Conservation (phyloP, 2,113 vertebrate genomes). For the Notarius quadriscutis region DNA sequence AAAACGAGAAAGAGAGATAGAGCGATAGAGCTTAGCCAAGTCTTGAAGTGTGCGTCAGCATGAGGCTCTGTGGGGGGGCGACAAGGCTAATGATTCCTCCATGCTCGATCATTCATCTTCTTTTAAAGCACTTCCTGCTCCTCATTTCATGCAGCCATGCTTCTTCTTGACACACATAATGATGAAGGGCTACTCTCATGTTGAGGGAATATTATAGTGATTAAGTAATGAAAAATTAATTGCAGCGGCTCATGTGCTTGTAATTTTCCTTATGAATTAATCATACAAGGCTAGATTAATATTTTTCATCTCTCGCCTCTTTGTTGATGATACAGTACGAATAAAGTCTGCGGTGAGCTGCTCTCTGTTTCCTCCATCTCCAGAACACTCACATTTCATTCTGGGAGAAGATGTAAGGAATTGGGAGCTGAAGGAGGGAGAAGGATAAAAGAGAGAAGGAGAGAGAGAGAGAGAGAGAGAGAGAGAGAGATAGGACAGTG, state of each 20-base stretch:
- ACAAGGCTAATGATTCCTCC: conserved; percentile 45
- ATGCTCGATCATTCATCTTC: conserved; percentile 40
- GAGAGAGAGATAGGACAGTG: conserved; percentile 38
- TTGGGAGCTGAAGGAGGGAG: background rate
- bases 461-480: conserved; percentile 24
- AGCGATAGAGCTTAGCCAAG: conserved; percentile 31
- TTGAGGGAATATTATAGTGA: conserved; percentile 47
- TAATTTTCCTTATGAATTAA: conserved; percentile 46
- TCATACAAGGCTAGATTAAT: conserved; percentile 37
- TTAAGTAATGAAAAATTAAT: conserved; percentile 52
- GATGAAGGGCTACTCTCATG: conserved; percentile 42
- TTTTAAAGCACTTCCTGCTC: conserved; percentile 49
- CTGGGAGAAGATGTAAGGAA: conserved; percentile 10
- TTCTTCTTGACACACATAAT: conserved; percentile 39
- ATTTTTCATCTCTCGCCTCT: conserved; percentile 19
- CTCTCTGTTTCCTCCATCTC: conserved; percentile 1
- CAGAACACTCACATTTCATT: conserved; percentile 15
- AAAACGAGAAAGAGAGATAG: conserved; percentile 17
- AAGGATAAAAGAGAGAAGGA: background rate
- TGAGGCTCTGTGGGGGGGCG: conserved; percentile 18
- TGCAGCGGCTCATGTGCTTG: conserved; percentile 31
- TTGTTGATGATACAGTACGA: conserved; percentile 3
- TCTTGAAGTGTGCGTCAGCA: conserved; percentile 42
- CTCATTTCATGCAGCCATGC: conserved; percentile 43
- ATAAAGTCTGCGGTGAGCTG: background rate